Evolutionary conservation across 92 coral and sea anemone genomes (phyloP), one percentile per base, ranked within the genome.

Genomic region (Galaxea fascicularis): DNA sequence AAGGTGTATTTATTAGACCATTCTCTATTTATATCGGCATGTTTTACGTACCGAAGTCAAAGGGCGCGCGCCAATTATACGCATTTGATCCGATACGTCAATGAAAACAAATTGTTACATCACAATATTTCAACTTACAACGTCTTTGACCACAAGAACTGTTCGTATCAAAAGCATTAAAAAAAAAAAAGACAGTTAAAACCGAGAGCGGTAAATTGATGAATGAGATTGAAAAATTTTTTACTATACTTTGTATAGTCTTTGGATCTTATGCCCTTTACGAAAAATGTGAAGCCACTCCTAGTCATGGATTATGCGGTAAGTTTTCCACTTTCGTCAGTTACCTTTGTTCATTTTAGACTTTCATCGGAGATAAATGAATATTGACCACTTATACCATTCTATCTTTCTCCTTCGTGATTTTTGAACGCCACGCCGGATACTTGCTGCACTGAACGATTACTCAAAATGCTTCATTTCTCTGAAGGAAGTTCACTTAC

Each of bases 171-270:
- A 60, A 11, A 4, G 1, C 7, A 8, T 60, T 60, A 22, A 2
- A 15, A 60, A 21, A 60, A 21, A 22, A 60, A 7, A 7, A 17
- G 20, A 53, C 18, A 13, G 5, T 53, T 9, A 53, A 53, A 53
- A 6, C 51, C 5, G 51, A 13, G 14, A 12, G 17, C 2, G n/a
- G n/a, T n/a, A 13, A 22, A 14, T 65, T 53, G 35, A 79, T 79
- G 84, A 79, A 79, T 67, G 75, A 71, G 1, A 66, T 79, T 27
- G 65, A 67, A 22, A 79, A 79, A 74, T 66, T 79, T 51, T 14
- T 79, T 5, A 7, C 75, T 15, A 52, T 79, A 51, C 13, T 79
- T 11, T 52, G 27, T 3, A 15, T 79, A 21, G 7, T 65, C 25
- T 65, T 35, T 0, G 21, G 75, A 11, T 6, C 52, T 4, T 79